These are phyloP conservation scores for Eustalomyia histrio DNA, from an alignment of 2,888 invertebrate genomes.

Conservation along the genomic window DNA sequence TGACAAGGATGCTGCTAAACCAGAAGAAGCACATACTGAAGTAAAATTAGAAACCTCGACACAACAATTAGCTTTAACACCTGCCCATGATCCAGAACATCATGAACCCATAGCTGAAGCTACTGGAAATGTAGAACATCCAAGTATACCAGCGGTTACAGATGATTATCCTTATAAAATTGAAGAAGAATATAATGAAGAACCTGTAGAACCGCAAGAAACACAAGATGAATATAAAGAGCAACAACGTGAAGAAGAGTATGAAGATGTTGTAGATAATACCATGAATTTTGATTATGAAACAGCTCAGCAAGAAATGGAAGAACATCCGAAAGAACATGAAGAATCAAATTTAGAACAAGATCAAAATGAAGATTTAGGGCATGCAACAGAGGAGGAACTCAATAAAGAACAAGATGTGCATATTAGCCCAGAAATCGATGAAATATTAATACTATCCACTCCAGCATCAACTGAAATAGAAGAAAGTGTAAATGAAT, in stretches of 20 bases:
- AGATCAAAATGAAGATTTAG: background rate
- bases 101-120: conserved; percentile 8
- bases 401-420: background rate
- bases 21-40: background rate
- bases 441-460: conserved; percentile 2
- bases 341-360: background rate
- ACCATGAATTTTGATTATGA: conserved; percentile 77
- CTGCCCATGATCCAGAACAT: conserved; percentile 51
- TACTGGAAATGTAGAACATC: conserved; percentile 58
- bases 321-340: background rate
- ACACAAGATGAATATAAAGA: background rate
- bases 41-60: conserved; percentile 58
- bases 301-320: conserved; percentile 48
- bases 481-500: conserved; percentile 46
- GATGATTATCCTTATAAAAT: conserved; percentile 78
- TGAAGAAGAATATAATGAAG: conserved; percentile 74
- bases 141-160: conserved; percentile 56
- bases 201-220: conserved; percentile 36
- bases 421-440: conserved; percentile 16
- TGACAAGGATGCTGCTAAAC: conserved; percentile 27
- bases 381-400: background rate
- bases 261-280: conserved; percentile 67
- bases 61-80: conserved; percentile 68
- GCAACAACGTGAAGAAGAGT: conserved; percentile 30
- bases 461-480: conserved; percentile 12